These are phyloP conservation scores for Lipotes vexillifer DNA, from an alignment of 2,113 vertebrate genomes.

Conservation along the genomic window DNA sequence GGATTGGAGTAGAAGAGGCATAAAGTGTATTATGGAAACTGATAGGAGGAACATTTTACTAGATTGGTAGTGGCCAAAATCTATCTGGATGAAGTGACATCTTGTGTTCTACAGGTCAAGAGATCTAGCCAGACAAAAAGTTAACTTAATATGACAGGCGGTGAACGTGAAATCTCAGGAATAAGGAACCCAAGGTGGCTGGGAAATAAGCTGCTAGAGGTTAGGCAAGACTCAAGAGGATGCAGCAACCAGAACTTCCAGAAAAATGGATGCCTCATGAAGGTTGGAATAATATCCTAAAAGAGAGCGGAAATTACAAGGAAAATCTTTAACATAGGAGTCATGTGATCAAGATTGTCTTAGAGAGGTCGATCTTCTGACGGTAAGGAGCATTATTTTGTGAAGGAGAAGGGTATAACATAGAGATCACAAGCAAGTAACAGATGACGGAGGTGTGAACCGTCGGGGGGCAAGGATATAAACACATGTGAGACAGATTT, in stretches of 20 bases:
- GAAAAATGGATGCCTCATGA: background rate
- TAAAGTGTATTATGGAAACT: background rate
- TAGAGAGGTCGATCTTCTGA: background rate
- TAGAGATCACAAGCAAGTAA: background rate
- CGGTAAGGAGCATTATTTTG: background rate
- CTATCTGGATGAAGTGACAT: background rate
- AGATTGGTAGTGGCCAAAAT: background rate
- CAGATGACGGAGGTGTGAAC: background rate
- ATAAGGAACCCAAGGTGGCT: background rate
- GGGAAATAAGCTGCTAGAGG: background rate
- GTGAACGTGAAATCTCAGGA: background rate
- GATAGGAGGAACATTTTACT: background rate
- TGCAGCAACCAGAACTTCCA: rapidly evolving
- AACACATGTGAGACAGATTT: background rate
- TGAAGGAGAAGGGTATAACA: background rate
- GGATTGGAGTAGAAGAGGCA: background rate
- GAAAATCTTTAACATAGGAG: background rate
- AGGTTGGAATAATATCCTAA: background rate
- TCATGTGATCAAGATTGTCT: background rate
- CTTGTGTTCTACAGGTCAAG: background rate
- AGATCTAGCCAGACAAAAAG: background rate
- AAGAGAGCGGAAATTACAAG: rapidly evolving
- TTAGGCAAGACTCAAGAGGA: background rate
- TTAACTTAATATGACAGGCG: background rate
- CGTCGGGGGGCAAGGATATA: background rate